Base-by-base conservation (phyloP, 2,888 invertebrate species). In the Linnaemya vulpina region DNA sequence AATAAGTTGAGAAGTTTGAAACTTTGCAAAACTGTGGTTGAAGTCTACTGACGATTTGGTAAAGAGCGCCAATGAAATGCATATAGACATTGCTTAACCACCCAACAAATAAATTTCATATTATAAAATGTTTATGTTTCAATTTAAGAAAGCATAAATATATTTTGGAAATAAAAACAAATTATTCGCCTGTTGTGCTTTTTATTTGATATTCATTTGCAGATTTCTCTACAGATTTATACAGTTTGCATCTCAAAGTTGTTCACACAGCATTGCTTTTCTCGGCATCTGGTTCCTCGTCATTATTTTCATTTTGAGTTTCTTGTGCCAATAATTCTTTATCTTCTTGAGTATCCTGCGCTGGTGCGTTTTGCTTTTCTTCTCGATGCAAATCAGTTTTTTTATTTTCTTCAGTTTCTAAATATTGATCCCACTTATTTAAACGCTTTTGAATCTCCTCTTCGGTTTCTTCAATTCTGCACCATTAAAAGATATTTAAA, bases 381-480 rank as follows among this genome's bases (percentile, higher is more conserved):
- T 49, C 22, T 15, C 80, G 60, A 25, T 25, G 38, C 51, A 53
- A 63, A 20, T 49, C 46, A 1, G 49, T 17, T 30, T 70, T 89
- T 87, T 71, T 73, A 58, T 78, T 86, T 13, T 88, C 89, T 65
- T 94, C 95, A 46, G 94, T 94, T 3, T 93, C 93, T 86, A 98
- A 93, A 92, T 95, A 98, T 88, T 96, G 94, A 89, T 96, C 96
- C 98, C 99, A 99, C 87, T 97, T 96, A 67, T 95, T 94, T 77
- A 98, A 93, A 84, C 99, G 94, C 84, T 96, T 95, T 86, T 95
- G 95, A 35, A 95, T 95, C 91, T 98, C 97, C 65, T 96, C 96
- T 90, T 97, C 98, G 0, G 98, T 98, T 93, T 99, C 99, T 74
- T 95, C 95, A 89, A 98, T 95, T 92, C 96, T 95, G 71, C 65